Evolutionary conservation across 2,888 invertebrate genomes (phyloP).

Genomic region (Eupithecia vulgata): DNA sequence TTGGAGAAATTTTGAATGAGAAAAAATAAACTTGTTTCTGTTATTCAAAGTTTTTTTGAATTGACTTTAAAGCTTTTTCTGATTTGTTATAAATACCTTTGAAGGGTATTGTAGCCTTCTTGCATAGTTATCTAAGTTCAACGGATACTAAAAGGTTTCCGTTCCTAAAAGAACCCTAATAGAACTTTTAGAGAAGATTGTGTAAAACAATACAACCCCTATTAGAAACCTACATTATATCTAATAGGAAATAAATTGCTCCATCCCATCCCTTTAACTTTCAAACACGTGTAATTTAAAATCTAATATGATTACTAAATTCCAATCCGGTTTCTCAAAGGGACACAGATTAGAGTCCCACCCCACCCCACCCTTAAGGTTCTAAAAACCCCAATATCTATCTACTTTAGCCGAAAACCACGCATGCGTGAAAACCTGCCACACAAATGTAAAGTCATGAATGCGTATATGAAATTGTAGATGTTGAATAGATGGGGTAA

Average conservation of each 20-base stretch:
- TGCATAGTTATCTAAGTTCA: no score
- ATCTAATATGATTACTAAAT: constrained; percentile 84
- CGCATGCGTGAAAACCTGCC: constrained; percentile 82
- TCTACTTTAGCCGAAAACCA: constrained; percentile 77
- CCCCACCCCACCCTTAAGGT: constrained; percentile 58
- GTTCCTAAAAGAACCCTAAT: neutral
- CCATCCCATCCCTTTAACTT: constrained; percentile 69
- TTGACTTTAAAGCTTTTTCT: neutral
- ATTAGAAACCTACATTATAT: constrained; percentile 43
- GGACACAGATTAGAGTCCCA: constrained; percentile 79
- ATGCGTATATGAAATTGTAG: constrained; percentile 9
- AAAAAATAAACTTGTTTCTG: neutral
- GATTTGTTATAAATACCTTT: neutral
- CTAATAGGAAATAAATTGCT: constrained; percentile 78
- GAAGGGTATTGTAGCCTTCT: neutral
- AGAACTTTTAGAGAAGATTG: neutral
- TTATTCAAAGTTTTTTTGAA: neutral
- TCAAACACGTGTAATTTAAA: constrained; percentile 81
- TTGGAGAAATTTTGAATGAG: constrained; percentile 25
- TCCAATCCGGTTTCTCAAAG: constrained; percentile 82
- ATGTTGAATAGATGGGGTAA: neutral
- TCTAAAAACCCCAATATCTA: constrained; percentile 82
- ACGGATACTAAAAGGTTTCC: neutral
- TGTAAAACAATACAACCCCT: neutral
- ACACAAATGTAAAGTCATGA: constrained; percentile 44